A percentile compares a stretch with the other conserved stretches of the same genome.
These are phyloP conservation scores for Lycocorax pyrrhopterus DNA, from an alignment of 2,113 vertebrate species.

Conservation along the genomic window DNA sequence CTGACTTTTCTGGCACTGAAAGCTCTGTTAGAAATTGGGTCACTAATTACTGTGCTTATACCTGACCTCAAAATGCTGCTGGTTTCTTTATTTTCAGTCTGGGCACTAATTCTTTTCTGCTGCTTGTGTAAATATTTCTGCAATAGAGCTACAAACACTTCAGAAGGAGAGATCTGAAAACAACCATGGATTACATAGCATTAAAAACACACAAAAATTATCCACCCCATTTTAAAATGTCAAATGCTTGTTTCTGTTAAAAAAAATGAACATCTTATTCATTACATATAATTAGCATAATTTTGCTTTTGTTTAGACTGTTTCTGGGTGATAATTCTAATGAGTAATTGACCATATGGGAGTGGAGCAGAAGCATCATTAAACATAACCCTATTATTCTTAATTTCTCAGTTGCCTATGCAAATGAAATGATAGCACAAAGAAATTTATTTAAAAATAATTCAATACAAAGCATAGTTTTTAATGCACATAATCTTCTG, in stretches of 20 bases:
- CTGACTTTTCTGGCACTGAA: neutral
- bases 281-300: neutral
- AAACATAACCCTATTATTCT: neutral
- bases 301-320: neutral
- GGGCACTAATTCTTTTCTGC: neutral
- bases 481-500: neutral
- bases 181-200: neutral
- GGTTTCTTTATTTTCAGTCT: neutral
- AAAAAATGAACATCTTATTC: neutral
- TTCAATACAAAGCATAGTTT: neutral
- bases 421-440: neutral
- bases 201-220: neutral
- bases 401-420: neutral
- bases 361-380: neutral
- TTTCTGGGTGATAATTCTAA: neutral
- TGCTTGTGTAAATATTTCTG: conserved; percentile 4
- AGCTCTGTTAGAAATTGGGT: neutral
- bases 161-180: neutral
- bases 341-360: neutral
- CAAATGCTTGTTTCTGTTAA: neutral
- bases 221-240: neutral
- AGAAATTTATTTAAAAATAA: neutral
- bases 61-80: neutral
- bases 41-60: neutral
- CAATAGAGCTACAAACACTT: neutral